These are phyloP conservation scores for Ailurus styani DNA, from an alignment of 2,113 vertebrate genomes.

Conservation along the genomic window DNA sequence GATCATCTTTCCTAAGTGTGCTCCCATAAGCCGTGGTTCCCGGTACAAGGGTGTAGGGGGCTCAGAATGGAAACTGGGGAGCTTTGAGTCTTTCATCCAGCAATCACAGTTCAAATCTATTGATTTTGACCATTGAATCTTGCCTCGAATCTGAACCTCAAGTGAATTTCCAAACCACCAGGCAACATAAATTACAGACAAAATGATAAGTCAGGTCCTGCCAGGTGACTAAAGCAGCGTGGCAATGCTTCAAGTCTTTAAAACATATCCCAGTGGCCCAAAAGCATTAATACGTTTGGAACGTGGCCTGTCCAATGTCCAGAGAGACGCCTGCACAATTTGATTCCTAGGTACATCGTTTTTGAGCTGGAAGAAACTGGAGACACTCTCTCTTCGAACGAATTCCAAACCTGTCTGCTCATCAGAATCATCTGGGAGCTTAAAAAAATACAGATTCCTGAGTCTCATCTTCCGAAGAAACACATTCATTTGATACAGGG, in stretches of 20 bases:
- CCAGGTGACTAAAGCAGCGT: conserved; percentile 39
- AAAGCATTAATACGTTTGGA: conserved; percentile 48
- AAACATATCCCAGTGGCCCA: conserved; percentile 29
- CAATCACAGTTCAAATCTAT: neutral
- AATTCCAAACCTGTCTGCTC: conserved; percentile 43
- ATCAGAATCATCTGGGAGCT: conserved; percentile 27
- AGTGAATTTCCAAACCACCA: conserved; percentile 47
- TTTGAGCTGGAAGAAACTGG: conserved; percentile 26
- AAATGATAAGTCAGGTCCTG: conserved; percentile 36
- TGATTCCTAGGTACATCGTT: conserved; percentile 50
- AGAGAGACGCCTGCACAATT: neutral
- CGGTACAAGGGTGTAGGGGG: accelerated
- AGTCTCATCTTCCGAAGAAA: neutral
- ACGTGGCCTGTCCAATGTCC: neutral
- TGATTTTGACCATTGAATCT: conserved; percentile 31
- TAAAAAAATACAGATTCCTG: neutral
- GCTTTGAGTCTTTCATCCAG: neutral
- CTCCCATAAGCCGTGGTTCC: neutral
- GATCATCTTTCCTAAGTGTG: neutral
- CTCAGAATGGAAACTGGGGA: neutral
- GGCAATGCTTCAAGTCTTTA: conserved; percentile 48
- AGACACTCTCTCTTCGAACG: neutral
- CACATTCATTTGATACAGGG: neutral
- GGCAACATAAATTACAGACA: conserved; percentile 39
- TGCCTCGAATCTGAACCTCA: neutral